Percentiles rank a stretch among this genome's conserved stretches.
Evolutionary conservation across 2,888 invertebrate species (phyloP).

Genomic region (Gymnocheta viridis): DNA sequence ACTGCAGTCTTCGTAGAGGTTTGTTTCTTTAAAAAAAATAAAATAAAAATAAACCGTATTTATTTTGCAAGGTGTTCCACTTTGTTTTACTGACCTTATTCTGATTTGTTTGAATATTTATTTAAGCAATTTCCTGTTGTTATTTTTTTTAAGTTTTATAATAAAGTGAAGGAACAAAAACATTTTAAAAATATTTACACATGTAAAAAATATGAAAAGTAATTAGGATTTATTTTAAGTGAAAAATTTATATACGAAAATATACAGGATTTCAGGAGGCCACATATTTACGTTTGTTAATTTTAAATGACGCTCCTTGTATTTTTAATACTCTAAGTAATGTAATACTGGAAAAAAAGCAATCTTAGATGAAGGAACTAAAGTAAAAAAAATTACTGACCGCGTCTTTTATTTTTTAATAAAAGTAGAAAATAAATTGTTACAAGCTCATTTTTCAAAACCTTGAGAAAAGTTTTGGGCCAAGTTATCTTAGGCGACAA

Average conservation of each 20-base stretch:
- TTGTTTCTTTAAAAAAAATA: background rate
- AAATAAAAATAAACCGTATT: constrained; percentile 24
- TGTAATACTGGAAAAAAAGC: too few relatives aligned
- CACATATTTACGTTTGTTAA: background rate
- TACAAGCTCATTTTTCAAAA: too few relatives aligned
- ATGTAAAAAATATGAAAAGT: background rate
- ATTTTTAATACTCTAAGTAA: too few relatives aligned
- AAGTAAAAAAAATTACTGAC: too few relatives aligned
- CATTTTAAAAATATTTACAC: background rate
- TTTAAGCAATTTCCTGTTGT: constrained; percentile 56
- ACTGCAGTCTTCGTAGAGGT: background rate
- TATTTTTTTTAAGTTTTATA: background rate
- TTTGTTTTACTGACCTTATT: constrained; percentile 65
- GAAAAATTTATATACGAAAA: background rate
- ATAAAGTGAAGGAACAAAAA: background rate
- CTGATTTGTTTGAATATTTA: constrained; percentile 48
- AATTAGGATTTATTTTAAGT: background rate
- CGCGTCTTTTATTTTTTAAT: too few relatives aligned
- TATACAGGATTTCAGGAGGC: background rate
- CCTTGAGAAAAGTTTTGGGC: too few relatives aligned
- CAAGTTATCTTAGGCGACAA: too few relatives aligned
- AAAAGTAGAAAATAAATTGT: too few relatives aligned
- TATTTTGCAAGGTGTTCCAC: constrained; percentile 68
- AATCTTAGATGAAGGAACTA: too few relatives aligned
- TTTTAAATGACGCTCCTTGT: too few relatives aligned